phyloP scores from a whole-genome alignment of 1,140 invertebrate species.

The Hyles vespertilio region DNA sequence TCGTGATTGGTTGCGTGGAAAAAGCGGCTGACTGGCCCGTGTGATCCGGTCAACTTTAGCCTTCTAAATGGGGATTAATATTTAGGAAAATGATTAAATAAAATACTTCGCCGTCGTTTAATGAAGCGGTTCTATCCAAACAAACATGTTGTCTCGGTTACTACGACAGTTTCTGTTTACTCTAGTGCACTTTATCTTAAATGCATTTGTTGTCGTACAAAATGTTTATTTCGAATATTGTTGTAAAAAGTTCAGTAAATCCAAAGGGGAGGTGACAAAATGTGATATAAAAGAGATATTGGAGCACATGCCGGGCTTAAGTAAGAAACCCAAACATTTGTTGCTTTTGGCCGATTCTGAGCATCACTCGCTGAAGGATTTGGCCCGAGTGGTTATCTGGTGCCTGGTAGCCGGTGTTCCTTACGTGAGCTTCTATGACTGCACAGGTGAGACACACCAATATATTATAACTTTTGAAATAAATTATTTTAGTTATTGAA shows the following conservation, averaged over 20 bases:
- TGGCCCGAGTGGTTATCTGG: constrained; percentile 80
- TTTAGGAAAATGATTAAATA: constrained; percentile 51
- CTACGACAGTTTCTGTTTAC: constrained; percentile 54
- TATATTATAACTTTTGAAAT: constrained; percentile 3
- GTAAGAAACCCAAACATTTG: constrained; percentile 60
- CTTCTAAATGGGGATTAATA: neutral
- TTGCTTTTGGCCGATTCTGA: constrained; percentile 54
- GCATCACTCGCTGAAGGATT: constrained; percentile 46
- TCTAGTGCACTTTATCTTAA: constrained; percentile 56
- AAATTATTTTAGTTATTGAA: no score
- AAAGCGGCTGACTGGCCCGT: constrained; percentile 56
- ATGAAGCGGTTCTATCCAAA: constrained; percentile 20
- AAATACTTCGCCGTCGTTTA: constrained; percentile 23
- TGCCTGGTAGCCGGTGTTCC: constrained; percentile 79
- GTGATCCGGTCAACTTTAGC: constrained; percentile 36
- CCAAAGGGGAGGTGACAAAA: constrained; percentile 36
- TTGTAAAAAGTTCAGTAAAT: constrained; percentile 34
- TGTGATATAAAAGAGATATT: constrained; percentile 49
- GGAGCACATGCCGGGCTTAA: constrained; percentile 47
- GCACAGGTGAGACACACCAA: constrained; percentile 75
- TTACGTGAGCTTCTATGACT: constrained; percentile 83
- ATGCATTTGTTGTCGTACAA: constrained; percentile 66
- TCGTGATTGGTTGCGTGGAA: constrained; percentile 59
- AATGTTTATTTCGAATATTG: constrained; percentile 57
- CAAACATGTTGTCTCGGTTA: constrained; percentile 51